A percentile compares a stretch with the other conserved stretches of the same genome.
phyloP scores from a whole-genome alignment of 1,140 invertebrate genomes.

The Drosophila cardini region DNA sequence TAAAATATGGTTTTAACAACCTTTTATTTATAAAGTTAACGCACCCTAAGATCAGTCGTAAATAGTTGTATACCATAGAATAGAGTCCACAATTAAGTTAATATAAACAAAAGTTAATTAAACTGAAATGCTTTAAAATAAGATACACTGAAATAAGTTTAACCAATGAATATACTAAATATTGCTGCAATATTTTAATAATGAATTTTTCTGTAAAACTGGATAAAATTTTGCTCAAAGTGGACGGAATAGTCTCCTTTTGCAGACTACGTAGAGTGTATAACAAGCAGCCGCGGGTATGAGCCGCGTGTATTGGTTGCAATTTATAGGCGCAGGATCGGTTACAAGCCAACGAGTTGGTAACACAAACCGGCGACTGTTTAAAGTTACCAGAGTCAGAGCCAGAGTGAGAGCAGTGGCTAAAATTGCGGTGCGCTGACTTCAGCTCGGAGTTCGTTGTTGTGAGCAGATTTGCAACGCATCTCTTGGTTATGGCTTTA shows the following conservation, averaged over 20 bases:
- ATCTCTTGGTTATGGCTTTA: constrained; percentile 24
- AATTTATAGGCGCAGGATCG: constrained; percentile 80
- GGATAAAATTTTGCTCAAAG: background rate
- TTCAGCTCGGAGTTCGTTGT: constrained; percentile 31
- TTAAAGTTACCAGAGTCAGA: constrained; percentile 20
- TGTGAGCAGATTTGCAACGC: constrained; percentile 61
- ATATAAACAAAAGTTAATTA: no score
- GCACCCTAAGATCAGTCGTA: no score
- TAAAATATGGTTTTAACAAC: no score
- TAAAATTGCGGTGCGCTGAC: constrained; percentile 5
- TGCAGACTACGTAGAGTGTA: constrained; percentile 37
- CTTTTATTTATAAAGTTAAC: no score
- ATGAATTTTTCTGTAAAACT: no score
- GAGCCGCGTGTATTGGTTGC: constrained; percentile 68
- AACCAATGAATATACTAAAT: no score
- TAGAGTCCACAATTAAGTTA: no score
- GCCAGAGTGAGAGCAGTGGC: background rate
- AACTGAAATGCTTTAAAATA: no score
- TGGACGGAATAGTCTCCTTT: constrained; percentile 2
- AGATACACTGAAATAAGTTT: no score
- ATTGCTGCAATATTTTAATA: no score
- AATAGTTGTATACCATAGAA: no score
- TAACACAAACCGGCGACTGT: constrained; percentile 78
- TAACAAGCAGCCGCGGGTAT: constrained; percentile 77
- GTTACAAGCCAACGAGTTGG: constrained; percentile 80